Base-by-base conservation (phyloP, 2,888 invertebrate genomes). In the Rhynchonema sp. region DNA sequence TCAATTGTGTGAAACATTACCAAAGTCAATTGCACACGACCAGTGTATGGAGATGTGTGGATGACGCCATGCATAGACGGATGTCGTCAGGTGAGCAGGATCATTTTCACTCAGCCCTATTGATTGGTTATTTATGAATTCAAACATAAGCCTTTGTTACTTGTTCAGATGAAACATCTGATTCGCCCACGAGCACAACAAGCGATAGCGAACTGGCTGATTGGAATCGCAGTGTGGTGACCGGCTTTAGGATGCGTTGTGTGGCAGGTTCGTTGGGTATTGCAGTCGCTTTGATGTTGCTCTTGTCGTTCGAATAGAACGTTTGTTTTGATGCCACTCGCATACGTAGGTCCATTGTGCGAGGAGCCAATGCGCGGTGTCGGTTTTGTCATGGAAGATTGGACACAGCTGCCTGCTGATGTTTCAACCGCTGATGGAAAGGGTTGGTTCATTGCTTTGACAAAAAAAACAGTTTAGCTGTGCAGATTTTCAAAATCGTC, bases 361-460 rank as follows among this genome's bases (percentile, higher is more conserved):
- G 91, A 92, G 69, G 98, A 98, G 72, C 91, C 92, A 1, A 84
- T 98, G 84, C 85, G 85, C 78, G 94, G 94, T 1, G 89, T 94
- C 1, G 87, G 85, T 25, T 91, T 94, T 76, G 79, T 86, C 59
- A 80, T 96, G 1, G 85, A 87, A 67, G 84, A 86, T 65, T 94
- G 90, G 86, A 79, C 77, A 22, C 60, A 67, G 27, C 25, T 20
- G 2, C 22, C 13, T 9, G 52, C 27, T 22, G 54, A 26, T 13
- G 26, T 13, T 3, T 22, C 46, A 22, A 27, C 22, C 22, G 30
- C 26, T 26, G 58, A 56, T 38, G 38, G 38, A 13, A 6, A 38
- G 38, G 9, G 17, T 38, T 38, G 9, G 17, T 17, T 38, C 17
- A 17, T 38, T 17, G 38, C 17, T 38, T 38, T 38, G 17, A n/a